These are phyloP conservation scores for Epistrophe eligans DNA, from an alignment of 2,888 invertebrate species.

Conservation along the genomic window DNA sequence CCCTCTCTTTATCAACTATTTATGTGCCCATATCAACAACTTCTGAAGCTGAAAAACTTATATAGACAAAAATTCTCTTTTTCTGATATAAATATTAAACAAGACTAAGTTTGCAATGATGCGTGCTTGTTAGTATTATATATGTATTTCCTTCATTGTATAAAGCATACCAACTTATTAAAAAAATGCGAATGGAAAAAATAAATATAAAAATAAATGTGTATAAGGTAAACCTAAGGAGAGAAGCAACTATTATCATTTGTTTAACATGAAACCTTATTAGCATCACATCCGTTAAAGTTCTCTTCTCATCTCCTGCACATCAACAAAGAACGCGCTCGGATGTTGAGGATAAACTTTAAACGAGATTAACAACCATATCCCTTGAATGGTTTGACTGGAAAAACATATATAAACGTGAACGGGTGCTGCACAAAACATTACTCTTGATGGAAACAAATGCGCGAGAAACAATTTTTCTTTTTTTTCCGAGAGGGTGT, in stretches of 20 bases:
- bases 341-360: slow-evolving; percentile 55
- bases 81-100: not conserved
- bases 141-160: not conserved
- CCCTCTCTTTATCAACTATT: too few species aligned
- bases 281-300: slow-evolving; percentile 61
- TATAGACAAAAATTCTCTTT: not conserved
- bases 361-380: slow-evolving; percentile 64
- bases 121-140: slow-evolving; percentile 17
- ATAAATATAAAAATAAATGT: slow-evolving; percentile 7
- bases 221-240: slow-evolving; percentile 26
- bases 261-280: slow-evolving; percentile 73
- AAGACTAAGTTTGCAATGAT: slow-evolving; percentile 22
- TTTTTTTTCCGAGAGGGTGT: slow-evolving; percentile 3
- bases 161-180: not conserved
- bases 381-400: slow-evolving; percentile 20
- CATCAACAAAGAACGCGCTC: slow-evolving; percentile 46
- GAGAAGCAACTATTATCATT: slow-evolving; percentile 66
- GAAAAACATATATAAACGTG: not conserved
- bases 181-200: slow-evolving; percentile 7
- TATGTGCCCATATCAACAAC: too few species aligned
- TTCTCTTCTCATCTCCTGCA: slow-evolving; percentile 23
- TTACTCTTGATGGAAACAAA: slow-evolving; percentile 18
- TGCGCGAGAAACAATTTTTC: slow-evolving; percentile 27
- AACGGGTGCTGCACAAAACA: not conserved
- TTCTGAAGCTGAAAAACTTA: not conserved